Conservation (phyloP, 35 echinoderm and acorn worm species). For the Acanthaster planci region DNA sequence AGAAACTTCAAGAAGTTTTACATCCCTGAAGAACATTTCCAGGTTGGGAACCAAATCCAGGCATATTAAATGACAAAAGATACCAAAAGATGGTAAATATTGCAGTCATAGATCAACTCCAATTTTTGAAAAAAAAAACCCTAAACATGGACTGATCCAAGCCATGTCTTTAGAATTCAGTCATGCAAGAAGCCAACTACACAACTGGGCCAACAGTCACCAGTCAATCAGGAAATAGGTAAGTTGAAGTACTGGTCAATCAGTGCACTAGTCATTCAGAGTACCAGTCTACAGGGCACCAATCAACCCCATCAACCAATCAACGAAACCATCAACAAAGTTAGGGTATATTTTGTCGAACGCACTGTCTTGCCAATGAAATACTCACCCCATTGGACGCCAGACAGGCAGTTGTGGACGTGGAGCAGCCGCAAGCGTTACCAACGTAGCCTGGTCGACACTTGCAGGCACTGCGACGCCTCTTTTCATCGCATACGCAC, state of each 20-base stretch:
- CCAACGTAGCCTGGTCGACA: conserved; percentile 69
- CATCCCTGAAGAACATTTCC: no score
- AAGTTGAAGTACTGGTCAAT: neutral
- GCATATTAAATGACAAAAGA: no score
- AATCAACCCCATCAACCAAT: neutral
- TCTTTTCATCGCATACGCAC: conserved; percentile 75
- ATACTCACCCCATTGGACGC: conserved; percentile 84
- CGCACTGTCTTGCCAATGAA: neutral
- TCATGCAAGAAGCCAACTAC: no score
- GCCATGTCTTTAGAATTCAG: no score
- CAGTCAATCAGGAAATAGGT: neutral
- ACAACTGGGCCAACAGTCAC: no score
- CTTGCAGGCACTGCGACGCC: conserved; percentile 44
- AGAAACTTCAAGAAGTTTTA: no score
- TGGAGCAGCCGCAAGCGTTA: conserved; percentile 63
- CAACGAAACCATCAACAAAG: neutral
- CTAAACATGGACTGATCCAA: no score
- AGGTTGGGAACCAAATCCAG: no score
- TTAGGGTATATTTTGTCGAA: neutral
- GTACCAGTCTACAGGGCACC: neutral
- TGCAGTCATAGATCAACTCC: no score
- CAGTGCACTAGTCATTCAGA: neutral
- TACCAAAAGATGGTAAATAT: no score
- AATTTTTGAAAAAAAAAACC: no score
- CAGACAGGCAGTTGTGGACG: conserved; percentile 60